Evolutionary conservation across 2,797 vertebrate species (phyloP).

Genomic region (Holocentrus rufus): DNA sequence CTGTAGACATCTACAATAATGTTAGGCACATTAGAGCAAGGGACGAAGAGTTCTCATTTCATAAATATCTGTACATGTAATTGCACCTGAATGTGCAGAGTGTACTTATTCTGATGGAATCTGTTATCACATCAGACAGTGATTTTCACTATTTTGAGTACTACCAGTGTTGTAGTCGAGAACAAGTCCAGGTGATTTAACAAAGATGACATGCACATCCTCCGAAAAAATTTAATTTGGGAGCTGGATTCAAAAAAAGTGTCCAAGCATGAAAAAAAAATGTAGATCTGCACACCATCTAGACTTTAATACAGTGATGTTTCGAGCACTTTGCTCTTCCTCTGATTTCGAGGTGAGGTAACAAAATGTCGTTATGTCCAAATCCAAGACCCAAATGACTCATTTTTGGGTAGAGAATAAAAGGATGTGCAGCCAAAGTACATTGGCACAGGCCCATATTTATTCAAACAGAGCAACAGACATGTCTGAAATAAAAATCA

Average conservation of each 20-base stretch:
- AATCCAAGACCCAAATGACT: neutral
- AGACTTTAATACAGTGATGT: no score
- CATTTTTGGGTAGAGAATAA: neutral
- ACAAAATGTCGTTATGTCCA: neutral
- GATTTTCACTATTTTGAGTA: neutral
- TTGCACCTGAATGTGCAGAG: constrained; percentile 55
- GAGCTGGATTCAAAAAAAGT: no score
- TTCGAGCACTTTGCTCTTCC: no score
- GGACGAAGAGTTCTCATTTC: neutral
- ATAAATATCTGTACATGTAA: constrained; percentile 27
- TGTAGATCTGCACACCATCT: no score
- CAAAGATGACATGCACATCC: no score
- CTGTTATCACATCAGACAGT: constrained; percentile 17
- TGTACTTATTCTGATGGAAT: constrained; percentile 27
- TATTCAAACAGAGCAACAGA: no score
- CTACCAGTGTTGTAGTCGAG: constrained; percentile 5
- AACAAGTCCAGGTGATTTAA: neutral
- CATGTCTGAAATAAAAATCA: no score
- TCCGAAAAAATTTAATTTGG: no score
- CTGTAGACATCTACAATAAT: neutral
- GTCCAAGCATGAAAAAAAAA: no score
- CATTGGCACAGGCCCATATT: no score
- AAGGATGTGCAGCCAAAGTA: no score
- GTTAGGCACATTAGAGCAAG: neutral
- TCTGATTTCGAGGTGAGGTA: no score